phyloP scores from a whole-genome alignment of 1,140 invertebrate genomes.

The Neuroterus valhalla region DNA sequence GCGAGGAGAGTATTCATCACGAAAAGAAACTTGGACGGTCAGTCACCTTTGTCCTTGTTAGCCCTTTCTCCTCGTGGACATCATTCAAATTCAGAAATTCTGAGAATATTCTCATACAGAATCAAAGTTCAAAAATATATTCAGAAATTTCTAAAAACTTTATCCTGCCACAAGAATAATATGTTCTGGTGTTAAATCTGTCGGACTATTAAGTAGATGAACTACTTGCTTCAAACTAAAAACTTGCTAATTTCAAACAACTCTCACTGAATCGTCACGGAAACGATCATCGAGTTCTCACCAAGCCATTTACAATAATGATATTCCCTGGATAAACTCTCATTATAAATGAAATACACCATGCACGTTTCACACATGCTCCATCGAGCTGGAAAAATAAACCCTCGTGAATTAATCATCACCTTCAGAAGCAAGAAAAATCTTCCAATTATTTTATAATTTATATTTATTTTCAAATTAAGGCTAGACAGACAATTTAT shows the following conservation, averaged over 20 bases:
- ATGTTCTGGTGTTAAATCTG: too few species aligned
- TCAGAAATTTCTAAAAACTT: background rate
- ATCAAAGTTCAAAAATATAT: background rate
- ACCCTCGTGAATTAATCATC: background rate
- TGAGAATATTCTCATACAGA: background rate
- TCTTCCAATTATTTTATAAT: background rate
- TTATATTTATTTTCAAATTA: background rate
- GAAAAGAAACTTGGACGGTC: slow-evolving; percentile 45
- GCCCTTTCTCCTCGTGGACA: slow-evolving; percentile 1
- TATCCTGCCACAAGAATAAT: background rate
- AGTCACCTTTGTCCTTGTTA: slow-evolving; percentile 53
- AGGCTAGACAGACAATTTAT: too few species aligned
- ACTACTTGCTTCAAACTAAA: background rate
- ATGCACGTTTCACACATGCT: slow-evolving; percentile 8
- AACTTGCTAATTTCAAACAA: slow-evolving; percentile 24
- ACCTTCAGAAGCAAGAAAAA: background rate
- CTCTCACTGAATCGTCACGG: background rate
- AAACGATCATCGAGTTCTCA: slow-evolving; percentile 12
- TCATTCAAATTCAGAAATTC: slow-evolving; percentile 10
- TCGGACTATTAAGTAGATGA: background rate
- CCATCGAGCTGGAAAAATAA: slow-evolving; percentile 16
- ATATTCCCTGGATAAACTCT: background rate
- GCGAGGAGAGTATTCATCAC: slow-evolving; percentile 36
- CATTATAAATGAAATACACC: background rate
- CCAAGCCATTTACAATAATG: background rate